Evolutionary conservation across 2,113 vertebrate genomes (phyloP).

Genomic region (Piliocolobus tephrosceles): DNA sequence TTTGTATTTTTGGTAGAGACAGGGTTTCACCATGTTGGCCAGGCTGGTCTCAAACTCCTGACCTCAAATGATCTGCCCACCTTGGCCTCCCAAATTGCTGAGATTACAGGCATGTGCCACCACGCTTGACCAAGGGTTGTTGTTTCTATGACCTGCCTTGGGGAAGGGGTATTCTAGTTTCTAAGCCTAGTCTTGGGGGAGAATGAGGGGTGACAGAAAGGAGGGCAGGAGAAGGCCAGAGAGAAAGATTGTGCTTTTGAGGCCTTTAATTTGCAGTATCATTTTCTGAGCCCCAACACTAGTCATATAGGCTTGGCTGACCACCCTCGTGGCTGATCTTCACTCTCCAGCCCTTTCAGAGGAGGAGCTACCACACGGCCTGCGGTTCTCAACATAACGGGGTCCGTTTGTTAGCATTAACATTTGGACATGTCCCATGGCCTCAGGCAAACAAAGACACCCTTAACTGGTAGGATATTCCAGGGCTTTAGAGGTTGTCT

Average conservation of each 20-base stretch:
- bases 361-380: background rate
- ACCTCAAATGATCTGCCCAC: no score
- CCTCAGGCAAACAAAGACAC: background rate
- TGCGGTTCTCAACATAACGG: background rate
- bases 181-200: no score
- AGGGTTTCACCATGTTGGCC: no score
- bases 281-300: background rate
- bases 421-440: background rate
- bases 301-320: background rate
- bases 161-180: background rate
- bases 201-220: no score
- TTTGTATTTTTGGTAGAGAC: no score
- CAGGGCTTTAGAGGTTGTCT: background rate
- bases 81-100: no score
- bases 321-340: background rate
- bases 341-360: background rate
- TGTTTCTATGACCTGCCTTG: background rate
- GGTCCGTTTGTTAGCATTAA: background rate
- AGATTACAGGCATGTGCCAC: no score
- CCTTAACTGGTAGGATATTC: background rate
- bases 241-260: background rate
- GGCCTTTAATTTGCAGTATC: background rate
- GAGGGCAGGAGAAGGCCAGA: no score
- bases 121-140: no score
- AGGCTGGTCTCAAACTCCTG: no score